A percentile compares a stretch with the other conserved stretches of the same genome.
phyloP scores from a whole-genome alignment of 2,888 invertebrate species.

The Pterostichus madidus region DNA sequence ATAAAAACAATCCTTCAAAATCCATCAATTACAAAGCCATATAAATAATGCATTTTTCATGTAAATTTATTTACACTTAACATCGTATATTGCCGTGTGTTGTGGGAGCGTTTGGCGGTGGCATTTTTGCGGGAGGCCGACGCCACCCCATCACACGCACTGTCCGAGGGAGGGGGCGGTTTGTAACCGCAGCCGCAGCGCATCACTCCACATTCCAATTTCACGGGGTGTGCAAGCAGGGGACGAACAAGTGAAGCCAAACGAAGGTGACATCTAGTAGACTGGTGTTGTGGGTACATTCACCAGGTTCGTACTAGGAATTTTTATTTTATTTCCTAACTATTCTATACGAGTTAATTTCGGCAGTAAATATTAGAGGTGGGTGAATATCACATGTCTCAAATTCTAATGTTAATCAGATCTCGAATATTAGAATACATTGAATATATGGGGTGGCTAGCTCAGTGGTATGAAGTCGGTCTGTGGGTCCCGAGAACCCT shows the following conservation, averaged over 20 bases:
- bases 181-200: conserved; percentile 40
- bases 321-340: background rate
- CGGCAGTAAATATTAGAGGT: too few relatives aligned
- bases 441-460: too few relatives aligned
- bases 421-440: too few relatives aligned
- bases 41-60: conserved; percentile 55
- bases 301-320: background rate
- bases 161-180: conserved; percentile 8
- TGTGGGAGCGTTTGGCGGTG: background rate
- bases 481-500: too few relatives aligned
- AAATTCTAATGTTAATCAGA: too few relatives aligned
- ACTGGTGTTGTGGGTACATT: background rate
- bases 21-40: conserved; percentile 40
- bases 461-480: too few relatives aligned
- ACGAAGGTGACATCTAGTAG: conserved; percentile 74
- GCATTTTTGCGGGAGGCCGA: conserved; percentile 35
- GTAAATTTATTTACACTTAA: conserved; percentile 32
- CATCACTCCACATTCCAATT: conserved; percentile 75
- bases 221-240: conserved; percentile 69
- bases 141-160: background rate
- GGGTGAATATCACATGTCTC: too few relatives aligned
- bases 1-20: conserved; percentile 14
- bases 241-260: conserved; percentile 75
- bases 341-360: too few relatives aligned
- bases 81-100: background rate